Evolutionary conservation across 64 coral and sea anemone species (phyloP), one percentile per base, ranked within the genome.

Genomic region (Trachythela sp.): DNA sequence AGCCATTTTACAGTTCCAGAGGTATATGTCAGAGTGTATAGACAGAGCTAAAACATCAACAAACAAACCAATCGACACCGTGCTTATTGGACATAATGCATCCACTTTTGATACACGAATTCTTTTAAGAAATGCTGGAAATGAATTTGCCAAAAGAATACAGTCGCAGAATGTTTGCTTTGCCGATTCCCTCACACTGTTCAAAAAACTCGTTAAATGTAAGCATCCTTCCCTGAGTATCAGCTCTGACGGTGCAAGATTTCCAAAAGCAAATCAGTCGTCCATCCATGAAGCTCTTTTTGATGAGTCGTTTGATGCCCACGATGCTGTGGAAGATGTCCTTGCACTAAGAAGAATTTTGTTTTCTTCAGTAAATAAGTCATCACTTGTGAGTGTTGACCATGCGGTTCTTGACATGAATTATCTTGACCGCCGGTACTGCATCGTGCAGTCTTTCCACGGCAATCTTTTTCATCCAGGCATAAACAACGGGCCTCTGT

Each of bases 271-370:
- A n/a, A n/a, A n/a, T n/a, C n/a, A n/a, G n/a, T n/a, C n/a, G n/a
- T n/a, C n/a, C n/a, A n/a, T n/a, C n/a, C n/a, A n/a, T n/a, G n/a
- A n/a, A n/a, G n/a, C n/a, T n/a, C n/a, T n/a, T n/a, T n/a, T n/a
- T n/a, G n/a, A n/a, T n/a, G n/a, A n/a, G n/a, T n/a, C n/a, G n/a
- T n/a, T n/a, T n/a, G n/a, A n/a, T n/a, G n/a, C n/a, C n/a, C n/a
- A n/a, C 24, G 86, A 92, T 70, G 86, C 91, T 9, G 43, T 92
- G 26, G 52, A 91, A 41, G 93, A 91, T 77, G 89, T 87, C 36
- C n/a, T 70, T 24, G 89, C 83, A 9, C 89, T 94, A 0, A 42
- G 54, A 10, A 94, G 88, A 86, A 87, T 89, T n/a, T 41, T 94
- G 10, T 91, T 94, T 51, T 85, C 42, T 3, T 87, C 86, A 5